Conservation (phyloP, 2,888 invertebrate genomes). For the Rosalia funebris region DNA sequence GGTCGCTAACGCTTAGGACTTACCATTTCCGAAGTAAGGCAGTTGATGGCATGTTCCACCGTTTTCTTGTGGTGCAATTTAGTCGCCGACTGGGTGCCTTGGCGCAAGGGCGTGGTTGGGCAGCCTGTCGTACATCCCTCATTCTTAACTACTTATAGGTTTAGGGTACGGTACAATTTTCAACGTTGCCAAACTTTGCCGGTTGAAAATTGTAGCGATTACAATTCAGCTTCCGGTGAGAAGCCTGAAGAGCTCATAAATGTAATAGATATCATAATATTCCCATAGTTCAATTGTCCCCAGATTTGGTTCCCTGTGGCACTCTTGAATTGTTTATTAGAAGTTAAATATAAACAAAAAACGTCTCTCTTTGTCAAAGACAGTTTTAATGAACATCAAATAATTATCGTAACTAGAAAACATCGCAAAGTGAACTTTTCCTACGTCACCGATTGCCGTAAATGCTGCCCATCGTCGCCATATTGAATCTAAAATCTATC, state of each 20-base stretch:
- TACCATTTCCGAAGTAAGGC: conserved; percentile 87
- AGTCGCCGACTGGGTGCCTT: conserved; percentile 65
- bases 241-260: conserved; percentile 11
- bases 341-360: too few relatives aligned
- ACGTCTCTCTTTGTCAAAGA: too few relatives aligned
- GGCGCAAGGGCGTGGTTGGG: conserved; percentile 70
- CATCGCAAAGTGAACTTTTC: too few relatives aligned
- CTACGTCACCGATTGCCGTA: too few relatives aligned
- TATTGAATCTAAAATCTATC: too few relatives aligned
- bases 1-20: conserved; percentile 62
- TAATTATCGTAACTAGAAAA: too few relatives aligned
- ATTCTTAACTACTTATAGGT: conserved; percentile 57
- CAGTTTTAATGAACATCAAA: too few relatives aligned
- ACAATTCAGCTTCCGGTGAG: neutral
- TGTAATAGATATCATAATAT: too few relatives aligned
- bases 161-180: conserved; percentile 2
- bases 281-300: too few relatives aligned
- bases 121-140: conserved; percentile 64
- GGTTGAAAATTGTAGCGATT: conserved; percentile 14
- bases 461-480: too few relatives aligned
- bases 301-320: too few relatives aligned
- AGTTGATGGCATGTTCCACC: conserved; percentile 79
- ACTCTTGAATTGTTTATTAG: too few relatives aligned
- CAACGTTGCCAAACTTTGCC: neutral
- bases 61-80: conserved; percentile 67